Percentiles rank a stretch among this genome's conserved stretches.
Evolutionary conservation across 2,888 invertebrate species (phyloP).

Genomic region (Orthosia incerta): DNA sequence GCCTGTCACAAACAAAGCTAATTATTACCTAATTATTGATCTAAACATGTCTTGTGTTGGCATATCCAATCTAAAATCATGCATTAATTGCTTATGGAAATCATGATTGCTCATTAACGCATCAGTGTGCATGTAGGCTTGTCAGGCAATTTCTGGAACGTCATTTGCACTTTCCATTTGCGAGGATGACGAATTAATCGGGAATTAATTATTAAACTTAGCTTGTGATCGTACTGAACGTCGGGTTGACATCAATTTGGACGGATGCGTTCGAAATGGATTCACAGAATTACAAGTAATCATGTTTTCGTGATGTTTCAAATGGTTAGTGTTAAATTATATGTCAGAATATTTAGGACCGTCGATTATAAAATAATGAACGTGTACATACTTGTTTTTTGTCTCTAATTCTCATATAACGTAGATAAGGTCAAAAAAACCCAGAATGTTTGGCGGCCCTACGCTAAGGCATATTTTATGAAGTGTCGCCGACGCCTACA

Average conservation of each 20-base stretch:
- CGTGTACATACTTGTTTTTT: not conserved
- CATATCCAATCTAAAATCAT: constrained; percentile 38
- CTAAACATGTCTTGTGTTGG: constrained; percentile 20
- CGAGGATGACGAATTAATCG: constrained; percentile 44
- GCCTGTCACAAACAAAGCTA: not conserved
- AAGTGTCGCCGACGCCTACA: constrained; percentile 37
- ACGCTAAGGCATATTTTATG: constrained; percentile 46
- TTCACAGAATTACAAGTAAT: not conserved
- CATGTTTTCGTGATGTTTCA: not conserved
- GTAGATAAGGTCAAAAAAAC: constrained; percentile 4
- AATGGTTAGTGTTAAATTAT: not conserved
- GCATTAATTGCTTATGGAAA: constrained; percentile 38
- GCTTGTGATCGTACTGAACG: constrained; percentile 24
- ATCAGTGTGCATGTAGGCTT: constrained; percentile 23
- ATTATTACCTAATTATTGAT: not conserved
- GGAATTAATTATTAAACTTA: constrained; percentile 30
- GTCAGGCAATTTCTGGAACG: constrained; percentile 46
- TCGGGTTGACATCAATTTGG: constrained; percentile 7
- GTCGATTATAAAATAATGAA: not conserved
- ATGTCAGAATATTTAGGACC: not conserved
- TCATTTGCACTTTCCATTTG: constrained; percentile 58
- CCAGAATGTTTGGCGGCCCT: not conserved
- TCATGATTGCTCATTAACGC: constrained; percentile 47
- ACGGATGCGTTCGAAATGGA: not conserved
- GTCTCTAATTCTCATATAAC: constrained; percentile 4